Evolutionary conservation across 2,888 invertebrate species (phyloP).

Genomic region (Hipparchia sbordonii): DNA sequence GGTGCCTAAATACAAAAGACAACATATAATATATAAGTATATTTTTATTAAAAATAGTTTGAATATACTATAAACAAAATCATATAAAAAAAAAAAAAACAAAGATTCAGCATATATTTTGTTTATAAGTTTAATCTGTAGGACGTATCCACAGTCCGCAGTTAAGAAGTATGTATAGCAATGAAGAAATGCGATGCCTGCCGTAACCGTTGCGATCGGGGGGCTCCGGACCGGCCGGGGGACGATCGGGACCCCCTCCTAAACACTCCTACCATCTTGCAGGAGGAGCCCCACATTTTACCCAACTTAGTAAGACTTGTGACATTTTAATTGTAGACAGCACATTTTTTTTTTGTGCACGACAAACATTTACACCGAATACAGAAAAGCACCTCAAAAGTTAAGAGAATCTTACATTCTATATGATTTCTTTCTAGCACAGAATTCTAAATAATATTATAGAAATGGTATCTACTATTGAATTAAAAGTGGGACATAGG

Average conservation of each 20-base stretch:
- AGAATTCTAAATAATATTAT: too few relatives aligned
- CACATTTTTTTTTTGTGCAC: slow-evolving; percentile 49
- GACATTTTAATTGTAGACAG: slow-evolving; percentile 54
- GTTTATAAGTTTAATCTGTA: slow-evolving; percentile 47
- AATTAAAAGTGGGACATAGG: too few relatives aligned
- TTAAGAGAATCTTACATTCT: neutral
- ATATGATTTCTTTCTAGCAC: neutral
- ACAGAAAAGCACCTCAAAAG: neutral
- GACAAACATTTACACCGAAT: slow-evolving; percentile 22
- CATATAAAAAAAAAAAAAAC: slow-evolving; percentile 3
- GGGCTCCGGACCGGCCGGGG: slow-evolving; percentile 51
- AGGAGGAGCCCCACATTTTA: slow-evolving; percentile 69
- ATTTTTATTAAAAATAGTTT: too few relatives aligned
- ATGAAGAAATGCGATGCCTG: slow-evolving; percentile 76
- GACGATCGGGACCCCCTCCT: slow-evolving; percentile 70
- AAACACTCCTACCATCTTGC: slow-evolving; percentile 61
- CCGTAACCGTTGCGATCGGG: slow-evolving; percentile 68
- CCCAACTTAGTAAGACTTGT: slow-evolving; percentile 68
- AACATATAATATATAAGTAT: too few relatives aligned
- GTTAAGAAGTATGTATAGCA: slow-evolving; percentile 78
- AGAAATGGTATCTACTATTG: neutral
- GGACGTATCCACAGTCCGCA: slow-evolving; percentile 71
- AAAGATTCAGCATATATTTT: slow-evolving; percentile 12
- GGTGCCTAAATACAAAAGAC: too few relatives aligned
- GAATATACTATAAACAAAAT: slow-evolving; percentile 12